Evolutionary conservation across 2,888 invertebrate species (phyloP).

Genomic region (Fragum fragum): DNA sequence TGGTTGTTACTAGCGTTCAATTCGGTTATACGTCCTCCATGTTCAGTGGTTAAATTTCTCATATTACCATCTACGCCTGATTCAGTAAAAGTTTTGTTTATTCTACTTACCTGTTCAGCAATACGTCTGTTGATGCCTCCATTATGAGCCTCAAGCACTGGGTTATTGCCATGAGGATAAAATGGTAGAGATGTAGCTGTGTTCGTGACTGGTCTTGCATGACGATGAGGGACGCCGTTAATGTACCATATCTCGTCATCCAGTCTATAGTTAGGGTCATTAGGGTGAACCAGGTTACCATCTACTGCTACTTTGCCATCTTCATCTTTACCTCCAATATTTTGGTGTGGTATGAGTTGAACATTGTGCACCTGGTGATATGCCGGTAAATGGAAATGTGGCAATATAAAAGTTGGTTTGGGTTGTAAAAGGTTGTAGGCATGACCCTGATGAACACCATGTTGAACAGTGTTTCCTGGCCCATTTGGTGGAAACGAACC

Average conservation of each 20-base stretch:
- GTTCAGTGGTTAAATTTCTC: not conserved
- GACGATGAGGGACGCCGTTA: slow-evolving; percentile 50
- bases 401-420: not conserved
- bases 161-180: not conserved
- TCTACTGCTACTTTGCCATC: not conserved
- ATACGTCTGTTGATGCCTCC: slow-evolving; percentile 17
- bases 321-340: not conserved
- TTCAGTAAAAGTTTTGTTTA: slow-evolving; percentile 4
- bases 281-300: not conserved
- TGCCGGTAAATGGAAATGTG: not conserved
- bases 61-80: not conserved
- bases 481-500: not conserved
- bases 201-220: slow-evolving; percentile 31
- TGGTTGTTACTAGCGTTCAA: not conserved
- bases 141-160: not conserved
- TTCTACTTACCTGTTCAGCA: slow-evolving; percentile 11
- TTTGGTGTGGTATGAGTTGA: not conserved
- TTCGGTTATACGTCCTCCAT: not conserved
- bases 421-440: not conserved
- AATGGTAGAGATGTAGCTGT: not conserved
- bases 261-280: slow-evolving; percentile 20
- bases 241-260: slow-evolving; percentile 62
- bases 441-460: not conserved
- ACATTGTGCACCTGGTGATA: not conserved
- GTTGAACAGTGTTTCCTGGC: not conserved